Evolutionary conservation across 1,140 invertebrate species (phyloP), one percentile per base, ranked within the genome.

Genomic region (Hirudo medicinalis): DNA sequence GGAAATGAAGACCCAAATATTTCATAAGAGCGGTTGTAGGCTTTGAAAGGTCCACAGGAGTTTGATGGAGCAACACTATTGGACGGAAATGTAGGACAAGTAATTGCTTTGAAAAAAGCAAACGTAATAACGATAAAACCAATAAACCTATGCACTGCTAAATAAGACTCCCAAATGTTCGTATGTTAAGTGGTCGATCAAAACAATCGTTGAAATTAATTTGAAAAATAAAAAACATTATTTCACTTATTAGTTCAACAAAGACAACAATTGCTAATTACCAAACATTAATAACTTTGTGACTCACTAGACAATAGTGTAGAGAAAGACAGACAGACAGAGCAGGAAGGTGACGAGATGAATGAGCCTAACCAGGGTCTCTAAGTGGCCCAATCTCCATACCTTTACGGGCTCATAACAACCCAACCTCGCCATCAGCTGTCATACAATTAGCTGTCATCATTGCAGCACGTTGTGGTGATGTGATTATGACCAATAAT

Each of bases 301-400:
- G 3, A 63, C 57, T 63, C 22, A 63, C 57, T 63, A 63, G 57
- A 63, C 20, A 15, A 63, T 15, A 20, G 22, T 25, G 19, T 63
- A 63, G 57, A 63, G 22, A 20, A 63, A 63, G 57, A 32, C 29
- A 13, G 57, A 63, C 22, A 63, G 57, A 32, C 57, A 63, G 57
- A 63, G 57, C 22, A 63, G 57, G 57, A 63, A 63, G 57, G 29
- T 22, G 29, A 32, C 29, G 8, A 63, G 29, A 15, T 63, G 57
- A 6, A 63, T 22, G 57, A 63, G 57, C 22, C 15, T 22, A 25
- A 63, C 57, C 22, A 63, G 29, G 22, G 57, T 63, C 57, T 22
- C 29, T 20, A 32, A 13, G 29, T 63, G 57, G 22, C 57, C 57
- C 20, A 63, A 32, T 63, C 57, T 63, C 57, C 57, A 63, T n/a